These are phyloP conservation scores for Zygaena filipendulae DNA, from an alignment of 2,888 invertebrate genomes.

Conservation along the genomic window DNA sequence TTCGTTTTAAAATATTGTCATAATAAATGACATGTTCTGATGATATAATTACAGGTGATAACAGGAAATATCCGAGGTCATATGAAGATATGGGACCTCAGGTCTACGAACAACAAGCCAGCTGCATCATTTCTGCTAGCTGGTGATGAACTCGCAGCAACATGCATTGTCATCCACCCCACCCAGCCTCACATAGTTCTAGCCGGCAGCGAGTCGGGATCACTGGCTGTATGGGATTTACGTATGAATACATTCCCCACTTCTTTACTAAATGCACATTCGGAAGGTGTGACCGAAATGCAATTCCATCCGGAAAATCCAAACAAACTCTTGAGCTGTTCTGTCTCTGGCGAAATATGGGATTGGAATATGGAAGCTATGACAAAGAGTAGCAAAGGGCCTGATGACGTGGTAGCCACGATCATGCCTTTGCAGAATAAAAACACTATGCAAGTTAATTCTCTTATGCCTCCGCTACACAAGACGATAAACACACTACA, in stretches of 20 bases:
- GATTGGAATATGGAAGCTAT: slow-evolving; percentile 82
- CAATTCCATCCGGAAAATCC: slow-evolving; percentile 89
- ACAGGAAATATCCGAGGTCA: slow-evolving; percentile 90
- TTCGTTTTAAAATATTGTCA: too few species aligned
- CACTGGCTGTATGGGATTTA: slow-evolving; percentile 90
- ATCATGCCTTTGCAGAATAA: slow-evolving; percentile 80
- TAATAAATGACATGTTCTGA: too few species aligned
- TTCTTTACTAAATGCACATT: slow-evolving; percentile 82
- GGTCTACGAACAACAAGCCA: slow-evolving; percentile 72
- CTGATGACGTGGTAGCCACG: slow-evolving; percentile 53
- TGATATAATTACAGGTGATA: slow-evolving; percentile 74
- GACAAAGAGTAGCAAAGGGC: slow-evolving; percentile 41
- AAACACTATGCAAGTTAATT: slow-evolving; percentile 75
- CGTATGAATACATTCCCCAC: slow-evolving; percentile 86
- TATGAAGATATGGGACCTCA: slow-evolving; percentile 89
- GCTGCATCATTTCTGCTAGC: slow-evolving; percentile 78
- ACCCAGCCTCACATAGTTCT: slow-evolving; percentile 86
- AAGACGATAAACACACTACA: slow-evolving; percentile 87
- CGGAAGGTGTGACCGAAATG: slow-evolving; percentile 83
- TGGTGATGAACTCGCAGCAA: slow-evolving; percentile 78
- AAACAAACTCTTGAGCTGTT: slow-evolving; percentile 84
- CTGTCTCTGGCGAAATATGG: slow-evolving; percentile 81
- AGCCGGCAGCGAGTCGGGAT: slow-evolving; percentile 88
- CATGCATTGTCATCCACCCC: slow-evolving; percentile 84
- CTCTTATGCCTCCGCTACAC: slow-evolving; percentile 78